Conservation (phyloP, 2,113 vertebrate species). For the Ailurus styani region DNA sequence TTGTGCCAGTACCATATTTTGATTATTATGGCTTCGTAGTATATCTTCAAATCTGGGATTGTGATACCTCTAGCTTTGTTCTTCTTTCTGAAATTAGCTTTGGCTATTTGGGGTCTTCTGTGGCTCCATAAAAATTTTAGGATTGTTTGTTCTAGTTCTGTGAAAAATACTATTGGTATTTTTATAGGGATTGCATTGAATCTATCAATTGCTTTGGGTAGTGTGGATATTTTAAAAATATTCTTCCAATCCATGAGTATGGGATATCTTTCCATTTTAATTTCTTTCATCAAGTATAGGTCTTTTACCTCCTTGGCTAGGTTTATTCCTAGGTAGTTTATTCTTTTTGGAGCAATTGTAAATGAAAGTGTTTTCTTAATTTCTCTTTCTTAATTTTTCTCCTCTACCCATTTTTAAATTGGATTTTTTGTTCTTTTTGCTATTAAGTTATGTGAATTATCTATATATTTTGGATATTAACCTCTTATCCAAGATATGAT, state of each 20-base stretch:
- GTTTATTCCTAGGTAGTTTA: neutral
- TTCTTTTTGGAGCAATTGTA: neutral
- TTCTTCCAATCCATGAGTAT: neutral
- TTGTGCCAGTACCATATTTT: neutral
- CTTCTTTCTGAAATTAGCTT: neutral
- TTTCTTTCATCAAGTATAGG: neutral
- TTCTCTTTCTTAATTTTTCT: neutral
- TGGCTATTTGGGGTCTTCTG: neutral
- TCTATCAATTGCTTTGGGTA: neutral
- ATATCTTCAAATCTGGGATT: neutral
- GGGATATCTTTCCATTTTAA: neutral
- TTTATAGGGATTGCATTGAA: neutral
- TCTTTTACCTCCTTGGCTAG: neutral
- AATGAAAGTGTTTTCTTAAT: neutral
- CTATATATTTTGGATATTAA: neutral
- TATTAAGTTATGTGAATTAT: neutral
- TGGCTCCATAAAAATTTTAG: neutral
- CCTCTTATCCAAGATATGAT: neutral
- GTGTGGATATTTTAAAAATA: neutral
- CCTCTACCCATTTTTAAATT: neutral
- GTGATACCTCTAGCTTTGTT: neutral
- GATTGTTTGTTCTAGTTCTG: neutral
- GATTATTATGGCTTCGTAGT: neutral
- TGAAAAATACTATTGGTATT: neutral
- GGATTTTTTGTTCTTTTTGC: neutral